phyloP scores from a whole-genome alignment of 2,797 vertebrate species.

The Sebastes oblongus region DNA sequence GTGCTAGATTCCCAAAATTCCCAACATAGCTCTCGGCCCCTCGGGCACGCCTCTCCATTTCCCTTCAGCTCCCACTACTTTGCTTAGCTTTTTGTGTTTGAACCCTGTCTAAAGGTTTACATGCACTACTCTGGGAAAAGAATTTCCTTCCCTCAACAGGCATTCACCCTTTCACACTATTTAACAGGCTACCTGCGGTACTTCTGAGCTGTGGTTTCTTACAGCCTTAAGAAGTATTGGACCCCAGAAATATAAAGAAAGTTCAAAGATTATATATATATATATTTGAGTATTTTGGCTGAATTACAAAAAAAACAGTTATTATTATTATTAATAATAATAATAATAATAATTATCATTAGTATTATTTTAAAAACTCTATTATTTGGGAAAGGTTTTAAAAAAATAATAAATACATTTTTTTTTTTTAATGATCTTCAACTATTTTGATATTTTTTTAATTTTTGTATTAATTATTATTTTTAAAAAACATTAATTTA shows the following conservation, averaged over 20 bases:
- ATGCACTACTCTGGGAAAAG: slow-evolving; percentile 13
- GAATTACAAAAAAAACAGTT: not conserved
- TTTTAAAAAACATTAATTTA: too few relatives aligned
- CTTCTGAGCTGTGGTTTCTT: slow-evolving; percentile 6
- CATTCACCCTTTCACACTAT: slow-evolving; percentile 17
- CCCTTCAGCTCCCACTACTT: slow-evolving; percentile 45
- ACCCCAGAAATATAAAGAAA: not conserved
- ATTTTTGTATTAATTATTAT: too few relatives aligned
- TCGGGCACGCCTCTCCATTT: slow-evolving; percentile 29
- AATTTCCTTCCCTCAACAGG: slow-evolving; percentile 25
- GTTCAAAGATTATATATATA: not conserved
- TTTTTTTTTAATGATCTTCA: too few relatives aligned
- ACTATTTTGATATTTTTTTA: too few relatives aligned
- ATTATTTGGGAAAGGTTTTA: too few relatives aligned
- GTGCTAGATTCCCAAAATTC: slow-evolving; percentile 53
- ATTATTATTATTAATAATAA: too few relatives aligned
- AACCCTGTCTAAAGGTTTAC: slow-evolving; percentile 40
- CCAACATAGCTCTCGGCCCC: slow-evolving; percentile 53
- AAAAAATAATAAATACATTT: too few relatives aligned
- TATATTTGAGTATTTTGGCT: not conserved
- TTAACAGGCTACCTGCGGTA: slow-evolving; percentile 15
- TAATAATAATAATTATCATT: too few relatives aligned
- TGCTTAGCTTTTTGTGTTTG: slow-evolving; percentile 48
- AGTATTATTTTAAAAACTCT: not conserved
- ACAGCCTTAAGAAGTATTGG: not conserved